A percentile compares a stretch with the other conserved stretches of the same genome.
These are phyloP conservation scores for Plodia interpunctella DNA, from an alignment of 1,140 invertebrate species.

Conservation along the genomic window DNA sequence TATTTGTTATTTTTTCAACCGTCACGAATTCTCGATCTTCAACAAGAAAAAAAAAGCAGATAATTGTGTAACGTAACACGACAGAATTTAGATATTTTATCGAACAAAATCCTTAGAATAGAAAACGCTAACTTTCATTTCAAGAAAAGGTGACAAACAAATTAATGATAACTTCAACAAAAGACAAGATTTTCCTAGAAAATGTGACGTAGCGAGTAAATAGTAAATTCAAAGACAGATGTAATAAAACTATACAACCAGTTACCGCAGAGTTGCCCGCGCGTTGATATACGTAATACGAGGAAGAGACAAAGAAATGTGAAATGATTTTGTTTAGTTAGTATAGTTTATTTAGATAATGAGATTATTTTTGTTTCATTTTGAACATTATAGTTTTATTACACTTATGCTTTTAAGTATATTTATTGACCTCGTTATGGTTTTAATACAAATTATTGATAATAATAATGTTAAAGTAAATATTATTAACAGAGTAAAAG, in stretches of 20 bases:
- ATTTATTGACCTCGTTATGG: too few species aligned
- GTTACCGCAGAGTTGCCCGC: neutral
- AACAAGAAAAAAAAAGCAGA: too few species aligned
- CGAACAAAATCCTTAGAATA: neutral
- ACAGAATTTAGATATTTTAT: neutral
- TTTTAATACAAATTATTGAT: too few species aligned
- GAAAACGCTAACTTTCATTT: neutral
- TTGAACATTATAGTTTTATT: neutral
- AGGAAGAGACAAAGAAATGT: slow-evolving; percentile 6
- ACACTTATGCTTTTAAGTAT: neutral
- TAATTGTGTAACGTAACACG: too few species aligned
- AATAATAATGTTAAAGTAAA: too few species aligned
- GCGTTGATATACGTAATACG: neutral
- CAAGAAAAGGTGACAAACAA: neutral
- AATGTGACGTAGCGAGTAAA: neutral
- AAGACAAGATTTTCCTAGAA: neutral
- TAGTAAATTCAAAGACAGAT: neutral
- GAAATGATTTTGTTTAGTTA: neutral
- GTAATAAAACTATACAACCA: neutral
- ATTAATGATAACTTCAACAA: neutral
- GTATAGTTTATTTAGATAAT: neutral
- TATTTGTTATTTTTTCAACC: too few species aligned
- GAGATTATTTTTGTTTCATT: neutral
- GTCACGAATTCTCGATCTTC: too few species aligned
- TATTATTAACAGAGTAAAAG: too few species aligned